Percentiles rank a stretch among this genome's conserved stretches.
phyloP scores from a whole-genome alignment of 2,888 invertebrate genomes.

The Sarcophaga variegata region DNA sequence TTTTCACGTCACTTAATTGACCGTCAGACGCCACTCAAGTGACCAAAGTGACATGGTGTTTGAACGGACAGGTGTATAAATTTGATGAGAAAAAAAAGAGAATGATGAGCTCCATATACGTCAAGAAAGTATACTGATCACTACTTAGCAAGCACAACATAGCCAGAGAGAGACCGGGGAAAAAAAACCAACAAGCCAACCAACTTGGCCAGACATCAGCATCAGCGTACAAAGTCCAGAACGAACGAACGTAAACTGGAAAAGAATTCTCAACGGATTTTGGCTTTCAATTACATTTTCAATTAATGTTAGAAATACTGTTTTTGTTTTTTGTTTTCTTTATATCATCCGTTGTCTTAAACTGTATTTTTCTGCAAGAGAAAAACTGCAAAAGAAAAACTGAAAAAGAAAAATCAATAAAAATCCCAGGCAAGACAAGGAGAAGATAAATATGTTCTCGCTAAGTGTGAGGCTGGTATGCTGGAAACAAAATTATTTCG shows the following conservation, averaged over 20 bases:
- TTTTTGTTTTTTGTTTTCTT: slow-evolving; percentile 6
- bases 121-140: neutral
- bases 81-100: neutral
- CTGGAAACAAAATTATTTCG: slow-evolving; percentile 43
- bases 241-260: slow-evolving; percentile 29
- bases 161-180: neutral
- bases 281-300: slow-evolving; percentile 65
- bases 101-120: neutral
- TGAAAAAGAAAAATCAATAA: neutral
- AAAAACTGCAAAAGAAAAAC: neutral
- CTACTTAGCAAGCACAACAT: neutral
- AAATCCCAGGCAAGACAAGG: too few species aligned
- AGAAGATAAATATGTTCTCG: slow-evolving; percentile 28
- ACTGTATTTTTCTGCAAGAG: slow-evolving; percentile 8
- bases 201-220: slow-evolving; percentile 19
- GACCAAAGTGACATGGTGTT: slow-evolving; percentile 51
- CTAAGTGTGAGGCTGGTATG: slow-evolving; percentile 59
- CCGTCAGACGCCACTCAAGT: slow-evolving; percentile 64
- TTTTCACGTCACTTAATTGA: slow-evolving; percentile 66
- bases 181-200: slow-evolving; percentile 17
- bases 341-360: neutral
- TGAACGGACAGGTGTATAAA: slow-evolving; percentile 51
- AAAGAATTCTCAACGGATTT: slow-evolving; percentile 59
- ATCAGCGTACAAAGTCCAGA: slow-evolving; percentile 46
- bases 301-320: slow-evolving; percentile 59